A percentile compares a stretch with the other conserved stretches of the same genome.
Evolutionary conservation across 2,888 invertebrate species (phyloP).

Genomic region (Opisthograptis luteolata): DNA sequence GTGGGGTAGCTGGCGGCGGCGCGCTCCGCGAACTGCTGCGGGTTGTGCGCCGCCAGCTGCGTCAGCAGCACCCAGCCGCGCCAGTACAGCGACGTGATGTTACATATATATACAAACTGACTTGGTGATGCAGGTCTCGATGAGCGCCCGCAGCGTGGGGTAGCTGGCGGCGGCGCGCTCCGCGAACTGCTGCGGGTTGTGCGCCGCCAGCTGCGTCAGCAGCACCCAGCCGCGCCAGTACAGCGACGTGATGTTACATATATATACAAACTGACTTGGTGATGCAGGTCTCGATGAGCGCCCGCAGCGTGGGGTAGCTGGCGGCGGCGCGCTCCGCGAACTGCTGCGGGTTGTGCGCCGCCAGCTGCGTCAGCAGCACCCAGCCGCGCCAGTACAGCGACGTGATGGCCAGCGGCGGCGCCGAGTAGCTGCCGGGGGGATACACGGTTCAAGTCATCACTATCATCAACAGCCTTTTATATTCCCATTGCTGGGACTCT

Average conservation of each 20-base stretch:
- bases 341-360: slow-evolving; percentile 95
- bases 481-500: too few species aligned
- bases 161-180: slow-evolving; percentile 94
- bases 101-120: slow-evolving; percentile 78
- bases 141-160: slow-evolving; percentile 94
- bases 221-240: too few species aligned
- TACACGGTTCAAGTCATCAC: too few species aligned
- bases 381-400: slow-evolving; percentile 98
- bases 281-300: slow-evolving; percentile 98
- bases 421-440: slow-evolving; percentile 88
- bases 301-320: slow-evolving; percentile 94
- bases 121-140: slow-evolving; percentile 99
- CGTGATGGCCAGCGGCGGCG: slow-evolving; percentile 96
- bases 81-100: too few species aligned
- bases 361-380: slow-evolving; percentile 90
- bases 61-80: too few species aligned
- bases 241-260: too few species aligned
- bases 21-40: too few species aligned
- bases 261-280: slow-evolving; percentile 89
- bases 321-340: slow-evolving; percentile 95
- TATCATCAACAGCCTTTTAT: too few species aligned
- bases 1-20: too few species aligned
- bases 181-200: too few species aligned
- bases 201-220: too few species aligned
- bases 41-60: too few species aligned